Conservation (phyloP, 2,888 invertebrate genomes). For the Choristoneura rosaceana region DNA sequence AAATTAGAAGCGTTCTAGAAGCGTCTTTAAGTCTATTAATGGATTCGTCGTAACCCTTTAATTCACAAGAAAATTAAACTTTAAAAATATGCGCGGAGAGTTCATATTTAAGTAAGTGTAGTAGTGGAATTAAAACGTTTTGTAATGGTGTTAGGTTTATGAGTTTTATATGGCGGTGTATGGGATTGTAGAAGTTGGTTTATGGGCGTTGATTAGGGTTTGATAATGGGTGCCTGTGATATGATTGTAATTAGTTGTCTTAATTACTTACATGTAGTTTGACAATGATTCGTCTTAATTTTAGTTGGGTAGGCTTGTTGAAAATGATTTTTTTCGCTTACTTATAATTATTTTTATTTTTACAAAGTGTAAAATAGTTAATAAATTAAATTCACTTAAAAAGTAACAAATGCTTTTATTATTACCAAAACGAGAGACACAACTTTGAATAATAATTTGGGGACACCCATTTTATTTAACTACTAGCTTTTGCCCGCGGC, state of each 20-base stretch:
- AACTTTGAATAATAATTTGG: no score
- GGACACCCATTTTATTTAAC: no score
- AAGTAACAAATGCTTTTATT: no score
- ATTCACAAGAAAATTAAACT: neutral
- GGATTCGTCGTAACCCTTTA: neutral
- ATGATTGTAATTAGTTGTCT: conserved; percentile 4
- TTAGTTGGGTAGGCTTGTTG: no score
- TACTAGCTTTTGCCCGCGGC: no score
- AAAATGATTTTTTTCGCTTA: no score
- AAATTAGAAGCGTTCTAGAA: neutral
- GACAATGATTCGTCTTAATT: no score
- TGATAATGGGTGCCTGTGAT: neutral
- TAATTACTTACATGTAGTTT: neutral
- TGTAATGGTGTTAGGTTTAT: neutral
- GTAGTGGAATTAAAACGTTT: neutral
- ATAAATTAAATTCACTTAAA: no score
- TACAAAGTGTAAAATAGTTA: no score
- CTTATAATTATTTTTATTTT: no score
- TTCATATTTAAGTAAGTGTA: neutral
- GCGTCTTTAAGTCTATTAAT: neutral
- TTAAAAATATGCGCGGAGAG: neutral
- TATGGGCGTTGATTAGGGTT: conserved; percentile 1
- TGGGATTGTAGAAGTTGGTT: conserved; percentile 6
- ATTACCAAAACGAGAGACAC: no score
- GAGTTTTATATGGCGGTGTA: conserved; percentile 4